Evolutionary conservation across 1,140 invertebrate genomes (phyloP).

Genomic region (Drosophila kohkoa): DNA sequence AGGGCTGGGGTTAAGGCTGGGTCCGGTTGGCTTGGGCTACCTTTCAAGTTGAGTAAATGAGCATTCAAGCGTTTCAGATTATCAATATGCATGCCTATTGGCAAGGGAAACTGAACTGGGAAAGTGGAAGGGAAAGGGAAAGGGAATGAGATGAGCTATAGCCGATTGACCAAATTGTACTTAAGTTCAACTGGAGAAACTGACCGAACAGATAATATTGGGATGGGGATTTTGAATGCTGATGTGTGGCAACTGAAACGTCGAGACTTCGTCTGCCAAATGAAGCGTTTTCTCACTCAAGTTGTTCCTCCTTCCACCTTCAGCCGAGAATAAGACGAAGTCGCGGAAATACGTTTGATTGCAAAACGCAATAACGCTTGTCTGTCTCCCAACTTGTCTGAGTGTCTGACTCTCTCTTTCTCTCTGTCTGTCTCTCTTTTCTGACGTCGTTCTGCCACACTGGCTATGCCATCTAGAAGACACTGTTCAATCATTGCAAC

Average conservation of each 20-base stretch:
- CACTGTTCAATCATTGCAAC: constrained; percentile 2
- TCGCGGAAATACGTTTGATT: constrained; percentile 56
- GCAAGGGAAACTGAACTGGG: background rate
- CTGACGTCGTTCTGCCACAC: constrained; percentile 44
- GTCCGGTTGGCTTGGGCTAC: constrained; percentile 30
- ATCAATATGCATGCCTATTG: constrained; percentile 52
- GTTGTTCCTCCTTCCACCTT: background rate
- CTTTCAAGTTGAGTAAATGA: constrained; percentile 61
- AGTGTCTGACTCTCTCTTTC: background rate
- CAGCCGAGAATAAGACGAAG: constrained; percentile 1
- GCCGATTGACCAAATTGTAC: constrained; percentile 47
- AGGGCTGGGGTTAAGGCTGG: background rate
- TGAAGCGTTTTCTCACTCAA: constrained; percentile 52
- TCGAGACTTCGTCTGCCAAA: constrained; percentile 24
- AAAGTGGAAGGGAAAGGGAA: background rate
- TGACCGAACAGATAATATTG: constrained; percentile 27
- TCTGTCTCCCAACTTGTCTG: constrained; percentile 9
- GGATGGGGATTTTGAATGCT: constrained; percentile 4
- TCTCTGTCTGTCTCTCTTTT: background rate
- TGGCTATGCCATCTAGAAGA: constrained; percentile 37
- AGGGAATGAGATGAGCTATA: background rate
- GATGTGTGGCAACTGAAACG: background rate
- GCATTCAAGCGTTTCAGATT: constrained; percentile 58
- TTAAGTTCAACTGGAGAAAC: constrained; percentile 44
- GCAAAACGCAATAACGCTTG: constrained; percentile 32